Evolutionary conservation across 2,888 invertebrate genomes (phyloP), one percentile per base, ranked within the genome.

Genomic region (Craniophora ligustri): DNA sequence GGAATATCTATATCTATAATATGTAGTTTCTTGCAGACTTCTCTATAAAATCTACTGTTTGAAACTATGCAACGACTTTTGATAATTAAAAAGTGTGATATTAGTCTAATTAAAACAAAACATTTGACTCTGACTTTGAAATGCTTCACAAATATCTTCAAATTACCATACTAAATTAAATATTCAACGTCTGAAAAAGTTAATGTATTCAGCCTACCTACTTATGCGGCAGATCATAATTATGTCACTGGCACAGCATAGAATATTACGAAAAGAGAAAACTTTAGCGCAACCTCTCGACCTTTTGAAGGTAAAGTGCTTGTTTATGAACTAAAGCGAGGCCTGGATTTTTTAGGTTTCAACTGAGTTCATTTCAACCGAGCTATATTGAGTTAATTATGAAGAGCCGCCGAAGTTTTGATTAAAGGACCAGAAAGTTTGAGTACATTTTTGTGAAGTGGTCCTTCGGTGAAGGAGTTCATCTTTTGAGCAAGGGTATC

Each of bases 251-350:
- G 40, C 54, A 45, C 3, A 10, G 10, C 6, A 8, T 5, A 30
- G 40, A 41, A 51, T 39, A 30, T 55, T 31, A 23, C 39, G 48
- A 67, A 51, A 51, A 19, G 4, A 32, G n/a, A 62, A 63, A 51
- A 32, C 31, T 35, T 23, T 0, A 18, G 40, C 30, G 14, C 46
- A 57, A 7, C 34, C 48, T 31, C 55, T 54, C 31, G 69, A 68
- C 69, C 64, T 68, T 57, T 45, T 48, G 48, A 72, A 64, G 50
- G 54, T 57, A 8, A 36, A 67, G 64, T 40, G 40, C 39, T 46
- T 64, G 48, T 64, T 70, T 68, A 59, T 50, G 39, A 67, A 72
- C 32, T 63, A 63, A 31, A 30, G 54, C 26, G 57, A 31, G 55
- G 21, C 51, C 40, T 56, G 40, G 55, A 67, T 54, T 68, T 62